phyloP scores from a whole-genome alignment of 2,113 vertebrate genomes.

The Irena cyanogastra region DNA sequence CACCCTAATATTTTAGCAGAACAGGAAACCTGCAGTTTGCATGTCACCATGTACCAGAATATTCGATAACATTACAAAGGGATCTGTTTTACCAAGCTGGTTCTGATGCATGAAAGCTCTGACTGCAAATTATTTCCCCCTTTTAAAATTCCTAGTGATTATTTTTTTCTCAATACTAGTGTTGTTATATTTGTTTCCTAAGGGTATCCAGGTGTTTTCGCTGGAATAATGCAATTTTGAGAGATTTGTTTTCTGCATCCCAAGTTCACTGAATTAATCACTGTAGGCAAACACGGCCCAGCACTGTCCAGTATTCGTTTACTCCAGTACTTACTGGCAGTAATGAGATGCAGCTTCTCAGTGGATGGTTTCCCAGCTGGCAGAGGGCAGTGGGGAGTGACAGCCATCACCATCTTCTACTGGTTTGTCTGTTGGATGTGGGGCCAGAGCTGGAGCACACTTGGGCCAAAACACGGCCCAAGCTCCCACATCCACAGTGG shows the following conservation, averaged over 20 bases:
- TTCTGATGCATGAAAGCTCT: neutral
- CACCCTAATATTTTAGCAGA: neutral
- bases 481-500: neutral
- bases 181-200: conserved; percentile 26
- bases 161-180: neutral
- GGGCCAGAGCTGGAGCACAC: neutral
- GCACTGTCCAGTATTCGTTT: neutral
- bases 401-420: neutral
- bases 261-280: neutral
- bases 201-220: neutral
- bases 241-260: neutral
- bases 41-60: neutral
- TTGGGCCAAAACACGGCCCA: neutral
- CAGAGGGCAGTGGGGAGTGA: neutral
- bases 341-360: neutral
- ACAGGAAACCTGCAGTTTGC: neutral
- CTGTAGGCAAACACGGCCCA: accelerated
- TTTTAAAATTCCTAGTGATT: conserved; percentile 17
- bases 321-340: no score
- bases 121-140: neutral
- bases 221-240: neutral
- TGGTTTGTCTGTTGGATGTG: neutral
- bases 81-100: neutral
- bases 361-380: neutral
- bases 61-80: neutral